Evolutionary conservation across 2,797 vertebrate genomes (phyloP).

Genomic region (Sebastes diploproa): DNA sequence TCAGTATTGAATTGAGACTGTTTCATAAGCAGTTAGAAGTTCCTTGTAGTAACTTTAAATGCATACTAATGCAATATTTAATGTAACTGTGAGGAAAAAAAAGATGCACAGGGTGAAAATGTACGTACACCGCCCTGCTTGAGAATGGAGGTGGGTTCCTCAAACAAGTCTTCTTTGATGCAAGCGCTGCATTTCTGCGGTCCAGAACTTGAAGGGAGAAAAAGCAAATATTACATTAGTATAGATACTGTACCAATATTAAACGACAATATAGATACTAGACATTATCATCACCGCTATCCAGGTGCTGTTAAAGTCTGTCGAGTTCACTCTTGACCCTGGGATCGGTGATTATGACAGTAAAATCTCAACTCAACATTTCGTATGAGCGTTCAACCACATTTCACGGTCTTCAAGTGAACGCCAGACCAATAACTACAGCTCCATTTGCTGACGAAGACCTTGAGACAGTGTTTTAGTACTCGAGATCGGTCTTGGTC

Average conservation of each 20-base stretch:
- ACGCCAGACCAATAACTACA: neutral
- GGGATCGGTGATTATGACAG: neutral
- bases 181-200: constrained; percentile 95
- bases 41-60: neutral
- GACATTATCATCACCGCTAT: neutral
- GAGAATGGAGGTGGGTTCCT: constrained; percentile 92
- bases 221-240: neutral
- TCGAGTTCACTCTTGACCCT: neutral
- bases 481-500: no score
- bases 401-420: neutral
- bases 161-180: constrained; percentile 94
- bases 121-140: constrained; percentile 91
- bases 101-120: neutral
- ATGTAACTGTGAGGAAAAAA: neutral
- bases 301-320: neutral
- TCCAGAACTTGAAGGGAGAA: constrained; percentile 83
- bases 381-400: rapidly evolving
- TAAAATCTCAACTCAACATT: neutral
- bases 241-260: neutral
- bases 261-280: neutral
- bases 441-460: neutral
- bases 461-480: neutral
- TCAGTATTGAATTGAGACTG: neutral
- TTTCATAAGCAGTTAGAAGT: neutral
- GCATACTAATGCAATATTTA: neutral